Evolutionary conservation across 1,140 invertebrate species (phyloP), one percentile per base, ranked within the genome.

Genomic region (Drosophila funebris): DNA sequence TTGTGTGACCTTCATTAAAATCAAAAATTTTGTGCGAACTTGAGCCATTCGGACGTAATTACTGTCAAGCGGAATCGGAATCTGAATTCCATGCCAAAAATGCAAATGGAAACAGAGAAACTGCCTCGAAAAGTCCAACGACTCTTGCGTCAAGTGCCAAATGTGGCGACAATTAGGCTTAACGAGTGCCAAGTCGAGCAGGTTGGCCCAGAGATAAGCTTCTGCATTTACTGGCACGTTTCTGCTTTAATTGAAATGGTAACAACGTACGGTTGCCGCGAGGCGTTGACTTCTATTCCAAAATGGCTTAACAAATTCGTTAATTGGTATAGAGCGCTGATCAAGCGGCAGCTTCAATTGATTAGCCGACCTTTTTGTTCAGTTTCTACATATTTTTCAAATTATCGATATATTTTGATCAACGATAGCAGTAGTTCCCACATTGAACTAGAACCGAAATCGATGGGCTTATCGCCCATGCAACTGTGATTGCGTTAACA

Each of bases 11-110:
- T 87, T 87, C 82, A 77, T 67, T 78, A 41, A 73, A 80, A 80
- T 77, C 77, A 79, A 85, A 85, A 66, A 74, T 43, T 79, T 78
- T 85, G 54, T 77, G 74, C 78, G 78, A 87, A 87, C 78, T 88
- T 87, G 67, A 85, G 83, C 70, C 71, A 71, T 63, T 88, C 46
- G 71, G 67, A 82, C 78, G 74, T 82, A 87, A 87, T 87, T 76
- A 64, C 74, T 77, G 64, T 64, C 64, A 74, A 73, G 76, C 70
- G 77, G 75, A 77, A 75, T 76, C 74, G 69, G 66, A 61, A 73
- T 56, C 58, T 50, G n/a, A 57, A 73, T 73, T 69, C 56, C 71
- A 69, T 61, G 41, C 63, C 53, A 57, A 46, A 61, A 68, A 73
- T 73, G 64, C 66, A 73, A 73, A 73, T 73, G 41, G 50, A 20